Percentiles rank a stretch among this genome's conserved stretches.
Evolutionary conservation across 2,888 invertebrate species (phyloP).

Genomic region (Hirudinaria manillensis): DNA sequence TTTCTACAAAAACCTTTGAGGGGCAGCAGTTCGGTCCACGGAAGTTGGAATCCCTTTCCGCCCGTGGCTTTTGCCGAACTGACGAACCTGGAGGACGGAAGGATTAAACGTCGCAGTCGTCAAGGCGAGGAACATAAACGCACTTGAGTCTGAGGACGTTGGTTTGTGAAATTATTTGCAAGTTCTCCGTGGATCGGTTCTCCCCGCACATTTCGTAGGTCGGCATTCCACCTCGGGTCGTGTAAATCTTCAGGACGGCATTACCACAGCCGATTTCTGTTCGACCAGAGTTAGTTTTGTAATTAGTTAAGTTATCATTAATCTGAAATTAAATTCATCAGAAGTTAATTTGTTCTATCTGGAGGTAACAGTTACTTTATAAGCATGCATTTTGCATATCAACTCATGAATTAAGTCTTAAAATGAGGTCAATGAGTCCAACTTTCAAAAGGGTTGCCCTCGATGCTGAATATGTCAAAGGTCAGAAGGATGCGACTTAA

Average conservation of each 20-base stretch:
- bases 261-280: conserved; percentile 34
- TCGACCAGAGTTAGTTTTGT: too few relatives aligned
- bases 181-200: conserved; percentile 14
- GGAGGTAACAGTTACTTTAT: background rate
- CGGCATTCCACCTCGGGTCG: conserved; percentile 11
- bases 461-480: conserved; percentile 77
- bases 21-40: conserved; percentile 81
- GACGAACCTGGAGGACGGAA: conserved; percentile 68
- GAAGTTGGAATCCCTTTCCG: conserved; percentile 82
- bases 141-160: conserved; percentile 32
- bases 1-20: conserved; percentile 4
- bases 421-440: background rate
- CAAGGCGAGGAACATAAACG: background rate
- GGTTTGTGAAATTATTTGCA: conserved; percentile 17
- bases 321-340: too few relatives aligned
- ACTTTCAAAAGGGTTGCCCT: conserved; percentile 65
- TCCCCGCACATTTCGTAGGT: conserved; percentile 32
- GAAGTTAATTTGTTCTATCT: too few relatives aligned
- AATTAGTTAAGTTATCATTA: too few relatives aligned
- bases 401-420: background rate
- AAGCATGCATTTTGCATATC: too few relatives aligned
- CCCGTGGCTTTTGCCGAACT: conserved; percentile 90
- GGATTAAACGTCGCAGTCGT: background rate
- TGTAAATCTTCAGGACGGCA: conserved; percentile 34
- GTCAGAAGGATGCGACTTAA: conserved; percentile 81